A percentile compares a stretch with the other conserved stretches of the same genome.
Conservation (phyloP, 2,113 vertebrate genomes). For the Tinamus guttatus region DNA sequence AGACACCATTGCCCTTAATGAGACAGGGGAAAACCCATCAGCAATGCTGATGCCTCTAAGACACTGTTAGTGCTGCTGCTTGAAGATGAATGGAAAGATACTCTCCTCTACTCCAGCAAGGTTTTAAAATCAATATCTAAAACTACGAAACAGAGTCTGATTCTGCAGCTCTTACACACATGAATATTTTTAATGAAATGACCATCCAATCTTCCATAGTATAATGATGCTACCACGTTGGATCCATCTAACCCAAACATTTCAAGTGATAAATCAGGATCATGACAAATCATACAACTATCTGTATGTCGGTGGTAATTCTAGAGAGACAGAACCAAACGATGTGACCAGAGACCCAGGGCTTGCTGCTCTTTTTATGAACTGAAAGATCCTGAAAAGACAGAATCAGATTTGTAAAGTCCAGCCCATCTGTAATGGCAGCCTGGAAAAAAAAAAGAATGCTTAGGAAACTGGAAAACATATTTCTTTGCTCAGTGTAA, state of each 20-base stretch:
- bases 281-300: neutral
- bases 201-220: neutral
- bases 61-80: neutral
- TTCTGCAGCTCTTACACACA: neutral
- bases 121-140: neutral
- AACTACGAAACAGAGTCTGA: neutral
- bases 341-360: neutral
- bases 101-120: neutral
- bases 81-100: neutral
- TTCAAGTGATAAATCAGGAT: neutral
- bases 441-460: neutral
- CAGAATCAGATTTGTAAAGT: neutral
- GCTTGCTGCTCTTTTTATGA: neutral
- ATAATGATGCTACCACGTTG: neutral
- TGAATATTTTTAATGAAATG: neutral
- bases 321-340: neutral
- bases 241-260: neutral
- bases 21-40: neutral
- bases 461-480: neutral
- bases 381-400: neutral
- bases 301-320: neutral
- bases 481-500: neutral
- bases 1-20: neutral
- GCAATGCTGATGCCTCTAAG: accelerated
- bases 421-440: neutral